Evolutionary conservation across 2,797 vertebrate species (phyloP).

Genomic region (Halcyon leucocephala): DNA sequence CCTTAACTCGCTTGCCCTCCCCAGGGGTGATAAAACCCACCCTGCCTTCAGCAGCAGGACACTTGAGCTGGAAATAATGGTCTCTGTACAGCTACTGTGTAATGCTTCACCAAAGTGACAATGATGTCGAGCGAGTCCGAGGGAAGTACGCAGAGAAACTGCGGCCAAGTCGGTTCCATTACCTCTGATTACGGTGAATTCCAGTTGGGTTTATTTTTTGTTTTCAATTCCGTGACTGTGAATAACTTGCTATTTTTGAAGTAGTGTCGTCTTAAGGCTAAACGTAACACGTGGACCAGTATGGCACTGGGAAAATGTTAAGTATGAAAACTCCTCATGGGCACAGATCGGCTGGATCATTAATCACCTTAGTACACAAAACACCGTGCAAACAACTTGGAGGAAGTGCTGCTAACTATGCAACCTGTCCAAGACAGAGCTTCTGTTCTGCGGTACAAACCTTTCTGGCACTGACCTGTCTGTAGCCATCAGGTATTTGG

Average conservation of each 20-base stretch:
- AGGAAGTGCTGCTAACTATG: conserved; percentile 69
- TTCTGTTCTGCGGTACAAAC: conserved; percentile 37
- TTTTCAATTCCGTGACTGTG: conserved; percentile 30
- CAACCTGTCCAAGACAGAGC: conserved; percentile 62
- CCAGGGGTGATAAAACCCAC: background rate
- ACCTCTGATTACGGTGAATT: conserved; percentile 5
- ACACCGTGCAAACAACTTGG: background rate
- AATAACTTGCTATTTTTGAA: conserved; percentile 2
- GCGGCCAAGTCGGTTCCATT: background rate
- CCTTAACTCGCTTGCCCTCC: background rate
- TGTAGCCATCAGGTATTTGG: conserved; percentile 58
- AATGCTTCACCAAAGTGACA: conserved; percentile 7
- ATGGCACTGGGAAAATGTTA: background rate
- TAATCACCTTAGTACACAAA: background rate
- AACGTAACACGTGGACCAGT: background rate
- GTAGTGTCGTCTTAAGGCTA: conserved; percentile 23
- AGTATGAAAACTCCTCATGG: background rate
- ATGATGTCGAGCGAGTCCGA: background rate
- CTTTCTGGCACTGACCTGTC: conserved; percentile 40
- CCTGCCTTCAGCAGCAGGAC: conserved; percentile 30
- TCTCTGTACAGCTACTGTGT: background rate
- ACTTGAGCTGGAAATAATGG: background rate
- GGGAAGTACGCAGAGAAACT: background rate
- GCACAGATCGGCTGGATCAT: conserved; percentile 1
- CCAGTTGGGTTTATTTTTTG: background rate